A percentile compares a stretch with the other conserved stretches of the same genome.
Conservation (phyloP, 2,113 vertebrate genomes). For the Nansenia antarctica region DNA sequence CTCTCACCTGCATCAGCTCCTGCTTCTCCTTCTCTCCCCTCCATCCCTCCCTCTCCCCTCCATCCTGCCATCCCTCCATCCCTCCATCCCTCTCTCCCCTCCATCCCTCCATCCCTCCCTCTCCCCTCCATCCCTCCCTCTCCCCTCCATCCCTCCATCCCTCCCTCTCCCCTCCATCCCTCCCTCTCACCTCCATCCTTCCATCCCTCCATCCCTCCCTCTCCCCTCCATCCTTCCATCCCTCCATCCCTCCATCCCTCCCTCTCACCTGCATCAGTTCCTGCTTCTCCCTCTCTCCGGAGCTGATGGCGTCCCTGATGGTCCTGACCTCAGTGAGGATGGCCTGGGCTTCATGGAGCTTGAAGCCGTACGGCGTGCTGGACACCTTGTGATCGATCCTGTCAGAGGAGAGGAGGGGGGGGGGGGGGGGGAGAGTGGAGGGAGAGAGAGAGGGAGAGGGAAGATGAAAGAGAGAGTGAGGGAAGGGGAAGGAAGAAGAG, state of each 20-base stretch:
- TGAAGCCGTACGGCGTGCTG: conserved; percentile 83
- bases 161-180: not conserved
- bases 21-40: conserved; percentile 29
- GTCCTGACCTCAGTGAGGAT: conserved; percentile 93
- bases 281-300: conserved; percentile 95
- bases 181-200: not conserved
- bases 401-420: conserved; percentile 8
- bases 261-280: conserved; percentile 91
- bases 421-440: not conserved
- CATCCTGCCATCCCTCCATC: too few species aligned
- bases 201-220: not conserved
- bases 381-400: conserved; percentile 98
- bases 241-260: not conserved
- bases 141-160: not conserved
- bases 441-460: not conserved
- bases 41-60: too few species aligned
- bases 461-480: not conserved
- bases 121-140: not conserved
- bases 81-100: not conserved
- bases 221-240: not conserved
- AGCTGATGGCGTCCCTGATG: conserved; percentile 92
- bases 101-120: not conserved
- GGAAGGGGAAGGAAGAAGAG: not conserved
- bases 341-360: conserved; percentile 93
- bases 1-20: conserved; percentile 91